These are phyloP conservation scores for Spicauda simplicius DNA, from an alignment of 2,888 invertebrate species.

Conservation along the genomic window DNA sequence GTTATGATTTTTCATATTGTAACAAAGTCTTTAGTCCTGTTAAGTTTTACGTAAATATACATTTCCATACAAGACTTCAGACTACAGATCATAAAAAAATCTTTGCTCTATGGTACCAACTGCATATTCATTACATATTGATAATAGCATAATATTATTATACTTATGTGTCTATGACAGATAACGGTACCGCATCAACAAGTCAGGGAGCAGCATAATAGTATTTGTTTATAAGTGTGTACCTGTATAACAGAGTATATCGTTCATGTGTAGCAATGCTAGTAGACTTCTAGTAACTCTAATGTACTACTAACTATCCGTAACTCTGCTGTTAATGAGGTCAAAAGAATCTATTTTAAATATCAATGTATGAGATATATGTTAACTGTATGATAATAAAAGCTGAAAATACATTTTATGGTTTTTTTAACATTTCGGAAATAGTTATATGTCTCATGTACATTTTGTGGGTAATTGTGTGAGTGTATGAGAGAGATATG, in stretches of 20 bases:
- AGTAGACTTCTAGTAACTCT: conserved; percentile 27
- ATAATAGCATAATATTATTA: neutral
- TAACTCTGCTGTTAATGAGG: conserved; percentile 62
- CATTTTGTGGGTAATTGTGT: too few relatives aligned
- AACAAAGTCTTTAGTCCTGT: too few relatives aligned
- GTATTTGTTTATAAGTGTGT: conserved; percentile 44
- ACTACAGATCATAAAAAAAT: neutral
- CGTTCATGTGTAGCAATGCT: conserved; percentile 37
- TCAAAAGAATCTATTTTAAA: conserved; percentile 82
- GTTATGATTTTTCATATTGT: too few relatives aligned
- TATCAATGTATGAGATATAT: conserved; percentile 80
- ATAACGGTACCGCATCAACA: conserved; percentile 2
- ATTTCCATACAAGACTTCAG: too few relatives aligned
- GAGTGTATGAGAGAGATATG: too few relatives aligned
- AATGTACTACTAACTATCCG: conserved; percentile 11
- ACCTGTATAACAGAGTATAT: conserved; percentile 44
- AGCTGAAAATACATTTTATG: conserved; percentile 37
- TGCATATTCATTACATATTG: neutral
- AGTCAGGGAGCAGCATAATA: conserved; percentile 2
- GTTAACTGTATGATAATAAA: conserved; percentile 79
- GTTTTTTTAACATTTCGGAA: neutral
- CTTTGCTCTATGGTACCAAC: neutral
- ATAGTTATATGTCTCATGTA: too few relatives aligned
- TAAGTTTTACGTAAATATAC: too few relatives aligned
- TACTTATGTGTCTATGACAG: neutral